phyloP scores from a whole-genome alignment of 2,888 invertebrate genomes.

The Synergus gifuensis region DNA sequence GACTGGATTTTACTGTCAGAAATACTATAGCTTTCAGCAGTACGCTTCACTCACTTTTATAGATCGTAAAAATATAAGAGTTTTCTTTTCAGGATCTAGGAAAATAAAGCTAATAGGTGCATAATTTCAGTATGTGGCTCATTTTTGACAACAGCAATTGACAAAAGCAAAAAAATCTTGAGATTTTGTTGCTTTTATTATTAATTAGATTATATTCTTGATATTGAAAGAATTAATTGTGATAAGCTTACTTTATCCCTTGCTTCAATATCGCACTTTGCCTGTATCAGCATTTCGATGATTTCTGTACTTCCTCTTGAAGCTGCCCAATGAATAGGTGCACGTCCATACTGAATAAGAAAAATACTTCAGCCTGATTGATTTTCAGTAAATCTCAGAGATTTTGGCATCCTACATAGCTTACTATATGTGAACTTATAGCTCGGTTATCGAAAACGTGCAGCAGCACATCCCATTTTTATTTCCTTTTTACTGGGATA shows the following conservation, averaged over 20 bases:
- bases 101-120: background rate
- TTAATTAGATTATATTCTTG: background rate
- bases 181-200: too few species aligned
- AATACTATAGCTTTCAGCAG: background rate
- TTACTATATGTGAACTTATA: background rate
- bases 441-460: background rate
- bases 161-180: too few species aligned
- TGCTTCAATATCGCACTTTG: constrained; percentile 87
- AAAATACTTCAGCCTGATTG: constrained; percentile 23
- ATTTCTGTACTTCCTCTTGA: constrained; percentile 86
- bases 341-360: constrained; percentile 83
- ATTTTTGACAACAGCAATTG: too few species aligned
- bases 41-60: background rate
- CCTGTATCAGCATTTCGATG: constrained; percentile 85
- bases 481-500: background rate
- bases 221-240: background rate
- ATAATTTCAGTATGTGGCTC: too few species aligned
- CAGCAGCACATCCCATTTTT: background rate
- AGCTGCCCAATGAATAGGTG: constrained; percentile 88
- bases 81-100: background rate
- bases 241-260: constrained; percentile 83
- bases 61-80: background rate
- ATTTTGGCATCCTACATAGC: background rate
- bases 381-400: background rate
- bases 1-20: background rate